Conservation (phyloP, 1,140 invertebrate genomes). For the Penaeus chinensis region DNA sequence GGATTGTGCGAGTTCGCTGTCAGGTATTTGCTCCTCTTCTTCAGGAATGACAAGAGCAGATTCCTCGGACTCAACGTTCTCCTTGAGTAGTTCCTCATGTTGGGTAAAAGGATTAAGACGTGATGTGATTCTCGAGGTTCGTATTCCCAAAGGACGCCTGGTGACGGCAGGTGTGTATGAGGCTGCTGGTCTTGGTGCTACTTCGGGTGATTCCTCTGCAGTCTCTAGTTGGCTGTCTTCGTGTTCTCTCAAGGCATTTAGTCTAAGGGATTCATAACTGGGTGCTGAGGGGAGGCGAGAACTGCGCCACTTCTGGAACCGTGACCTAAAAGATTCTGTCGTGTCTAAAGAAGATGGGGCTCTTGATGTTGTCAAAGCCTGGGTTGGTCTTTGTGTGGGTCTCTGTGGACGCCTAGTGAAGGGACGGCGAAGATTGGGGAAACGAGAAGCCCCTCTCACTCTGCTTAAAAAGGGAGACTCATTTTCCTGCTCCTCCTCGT, state of each 20-base stretch:
- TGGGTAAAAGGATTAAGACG: background rate
- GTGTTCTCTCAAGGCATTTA: constrained; percentile 16
- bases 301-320: constrained; percentile 46
- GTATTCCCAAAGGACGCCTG: background rate
- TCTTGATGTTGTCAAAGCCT: too few species aligned
- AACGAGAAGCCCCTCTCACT: constrained; percentile 21
- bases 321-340: constrained; percentile 26
- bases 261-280: constrained; percentile 29
- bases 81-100: constrained; percentile 43
- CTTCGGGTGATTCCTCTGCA: background rate
- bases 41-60: background rate
- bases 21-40: too few species aligned
- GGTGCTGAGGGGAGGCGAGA: constrained; percentile 25
- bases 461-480: background rate
- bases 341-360: too few species aligned
- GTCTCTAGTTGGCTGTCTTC: background rate
- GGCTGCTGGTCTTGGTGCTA: background rate
- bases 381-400: background rate
- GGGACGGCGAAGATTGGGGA: constrained; percentile 22
- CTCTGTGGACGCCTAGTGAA: background rate
- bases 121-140: constrained; percentile 35
- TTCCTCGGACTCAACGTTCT: background rate
- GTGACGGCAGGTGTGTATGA: background rate
- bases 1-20: too few species aligned
- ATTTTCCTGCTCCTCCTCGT: background rate